These are phyloP conservation scores for Urocitellus parryii DNA, from an alignment of 2,113 vertebrate genomes.

Conservation along the genomic window DNA sequence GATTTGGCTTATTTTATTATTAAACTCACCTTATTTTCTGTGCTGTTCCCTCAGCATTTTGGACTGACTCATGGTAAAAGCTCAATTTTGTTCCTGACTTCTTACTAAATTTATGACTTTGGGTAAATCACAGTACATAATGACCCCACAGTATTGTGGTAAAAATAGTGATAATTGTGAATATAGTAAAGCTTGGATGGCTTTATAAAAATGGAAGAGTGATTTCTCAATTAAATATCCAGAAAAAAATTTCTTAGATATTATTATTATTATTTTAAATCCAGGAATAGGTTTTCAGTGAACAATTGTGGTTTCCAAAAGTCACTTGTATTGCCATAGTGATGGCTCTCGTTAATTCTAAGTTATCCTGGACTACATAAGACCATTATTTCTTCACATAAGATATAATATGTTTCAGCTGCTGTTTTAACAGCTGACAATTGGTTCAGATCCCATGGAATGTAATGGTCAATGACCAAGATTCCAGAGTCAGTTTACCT, in stretches of 20 bases:
- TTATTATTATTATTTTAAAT: neutral
- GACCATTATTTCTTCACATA: neutral
- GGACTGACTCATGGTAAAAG: neutral
- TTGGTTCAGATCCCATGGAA: neutral
- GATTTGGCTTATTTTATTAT: neutral
- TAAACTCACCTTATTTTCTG: neutral
- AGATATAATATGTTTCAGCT: neutral
- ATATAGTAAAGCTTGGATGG: neutral
- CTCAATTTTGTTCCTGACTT: neutral
- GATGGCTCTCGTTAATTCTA: neutral
- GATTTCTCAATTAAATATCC: conserved; percentile 26
- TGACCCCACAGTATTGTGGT: neutral
- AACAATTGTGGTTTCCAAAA: neutral
- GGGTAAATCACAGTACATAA: neutral
- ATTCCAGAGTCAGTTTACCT: neutral
- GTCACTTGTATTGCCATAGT: neutral
- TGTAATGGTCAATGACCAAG: neutral
- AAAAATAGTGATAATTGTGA: neutral
- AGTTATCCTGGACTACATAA: neutral
- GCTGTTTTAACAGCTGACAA: neutral
- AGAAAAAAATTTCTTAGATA: neutral
- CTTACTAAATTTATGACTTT: neutral
- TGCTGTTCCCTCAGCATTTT: neutral
- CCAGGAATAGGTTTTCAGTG: neutral
- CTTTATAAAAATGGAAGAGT: neutral